Conservation (phyloP, 2,888 invertebrate genomes). For the Callinectes sapidus region DNA sequence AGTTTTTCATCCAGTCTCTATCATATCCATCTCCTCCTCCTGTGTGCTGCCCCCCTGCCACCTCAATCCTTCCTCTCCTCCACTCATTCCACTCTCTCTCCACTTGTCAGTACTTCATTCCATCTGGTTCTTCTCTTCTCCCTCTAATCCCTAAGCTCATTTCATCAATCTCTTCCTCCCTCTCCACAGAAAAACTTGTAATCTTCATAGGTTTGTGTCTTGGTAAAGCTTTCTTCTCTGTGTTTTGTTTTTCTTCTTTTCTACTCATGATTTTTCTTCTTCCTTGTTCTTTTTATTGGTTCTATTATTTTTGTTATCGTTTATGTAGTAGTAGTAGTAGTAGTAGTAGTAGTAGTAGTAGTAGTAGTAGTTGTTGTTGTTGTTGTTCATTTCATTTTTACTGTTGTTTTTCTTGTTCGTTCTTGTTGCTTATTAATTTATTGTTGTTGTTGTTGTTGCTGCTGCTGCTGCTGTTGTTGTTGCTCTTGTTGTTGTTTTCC, state of each 20-base stretch:
- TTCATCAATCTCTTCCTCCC: too few species aligned
- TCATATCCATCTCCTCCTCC: background rate
- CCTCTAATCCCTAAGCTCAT: background rate
- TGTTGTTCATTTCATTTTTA: too few species aligned
- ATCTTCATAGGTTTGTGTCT: background rate
- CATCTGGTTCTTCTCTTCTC: background rate
- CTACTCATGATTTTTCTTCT: background rate
- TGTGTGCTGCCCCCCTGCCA: background rate
- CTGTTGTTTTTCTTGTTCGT: too few species aligned
- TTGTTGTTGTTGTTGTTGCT: too few species aligned
- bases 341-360: too few species aligned
- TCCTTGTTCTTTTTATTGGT: too few species aligned
- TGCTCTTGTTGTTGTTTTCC: background rate
- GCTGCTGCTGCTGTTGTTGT: too few species aligned
- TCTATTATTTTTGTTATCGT: too few species aligned
- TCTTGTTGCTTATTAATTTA: too few species aligned
- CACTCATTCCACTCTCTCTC: background rate
- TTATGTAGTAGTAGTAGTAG: too few species aligned
- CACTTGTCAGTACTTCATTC: background rate
- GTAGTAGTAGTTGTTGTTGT: too few species aligned
- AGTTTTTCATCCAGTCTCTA: background rate
- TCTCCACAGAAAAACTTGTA: background rate
- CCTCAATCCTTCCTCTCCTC: background rate
- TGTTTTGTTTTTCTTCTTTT: background rate
- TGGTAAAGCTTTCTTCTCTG: background rate